Percentiles rank a stretch among this genome's conserved stretches.
These are phyloP conservation scores for Trididemnum nubilum DNA, from an alignment of 23 tunicate species.

Conservation along the genomic window DNA sequence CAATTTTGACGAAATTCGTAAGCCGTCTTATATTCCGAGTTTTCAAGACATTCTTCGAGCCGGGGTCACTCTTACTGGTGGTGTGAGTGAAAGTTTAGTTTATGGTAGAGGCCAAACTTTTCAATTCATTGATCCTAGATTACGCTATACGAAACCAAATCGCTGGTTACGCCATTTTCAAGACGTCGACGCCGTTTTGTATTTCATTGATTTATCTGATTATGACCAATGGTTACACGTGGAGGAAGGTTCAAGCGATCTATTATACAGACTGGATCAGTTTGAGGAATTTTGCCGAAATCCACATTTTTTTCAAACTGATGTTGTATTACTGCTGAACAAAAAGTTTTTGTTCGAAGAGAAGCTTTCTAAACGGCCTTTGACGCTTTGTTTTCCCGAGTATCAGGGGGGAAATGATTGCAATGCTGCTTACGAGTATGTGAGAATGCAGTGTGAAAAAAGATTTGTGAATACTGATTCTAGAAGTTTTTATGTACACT, in stretches of 20 bases:
- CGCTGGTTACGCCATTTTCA: conserved; percentile 32
- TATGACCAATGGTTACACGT: conserved; percentile 73
- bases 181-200: conserved; percentile 77
- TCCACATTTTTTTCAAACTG: background rate
- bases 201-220: conserved; percentile 77
- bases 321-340: conserved; percentile 58
- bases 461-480: no score
- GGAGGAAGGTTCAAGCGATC: conserved; percentile 72
- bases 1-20: conserved; percentile 51
- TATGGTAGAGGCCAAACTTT: background rate
- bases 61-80: background rate
- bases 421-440: conserved; percentile 50
- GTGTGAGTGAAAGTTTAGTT: background rate
- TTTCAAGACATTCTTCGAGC: background rate
- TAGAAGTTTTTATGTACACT: no score
- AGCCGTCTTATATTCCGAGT: conserved; percentile 2
- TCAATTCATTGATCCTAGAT: background rate
- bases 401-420: conserved; percentile 59
- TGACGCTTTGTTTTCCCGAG: conserved; percentile 79
- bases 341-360: conserved; percentile 82
- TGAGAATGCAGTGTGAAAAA: conserved; percentile 54
- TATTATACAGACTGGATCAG: conserved; percentile 67
- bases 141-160: no score
- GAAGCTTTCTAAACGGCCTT: conserved; percentile 65
- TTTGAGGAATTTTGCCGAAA: conserved; percentile 80